A percentile compares a stretch with the other conserved stretches of the same genome.
Evolutionary conservation across 1,140 invertebrate species (phyloP).

Genomic region (Drosophila sproati): DNA sequence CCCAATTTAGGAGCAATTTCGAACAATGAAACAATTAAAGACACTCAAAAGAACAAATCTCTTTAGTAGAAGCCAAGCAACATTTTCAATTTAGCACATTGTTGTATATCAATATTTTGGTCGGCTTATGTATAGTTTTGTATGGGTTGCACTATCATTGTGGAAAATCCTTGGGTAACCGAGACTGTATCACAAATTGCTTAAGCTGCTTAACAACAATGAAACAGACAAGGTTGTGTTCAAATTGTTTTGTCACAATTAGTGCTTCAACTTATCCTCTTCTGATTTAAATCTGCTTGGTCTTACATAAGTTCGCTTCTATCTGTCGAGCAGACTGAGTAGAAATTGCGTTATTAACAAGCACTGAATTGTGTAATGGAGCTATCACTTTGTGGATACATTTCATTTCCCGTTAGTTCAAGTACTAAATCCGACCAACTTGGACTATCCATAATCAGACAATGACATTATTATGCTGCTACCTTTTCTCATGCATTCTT

Average conservation of each 20-base stretch:
- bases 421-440: not conserved
- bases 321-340: not conserved
- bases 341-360: not conserved
- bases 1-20: not conserved
- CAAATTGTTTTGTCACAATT: no score
- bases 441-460: conserved; percentile 22
- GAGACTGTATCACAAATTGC: no score
- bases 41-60: not conserved
- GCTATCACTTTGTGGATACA: conserved; percentile 7
- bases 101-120: not conserved
- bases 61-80: not conserved
- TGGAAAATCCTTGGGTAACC: no score
- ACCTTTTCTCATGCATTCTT: not conserved
- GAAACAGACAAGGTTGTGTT: not conserved
- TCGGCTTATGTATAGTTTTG: no score
- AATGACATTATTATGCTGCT: conserved; percentile 42
- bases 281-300: no score
- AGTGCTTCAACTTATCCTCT: no score
- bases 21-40: conserved; percentile 21
- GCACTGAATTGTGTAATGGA: conserved; percentile 15
- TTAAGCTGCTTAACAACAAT: not conserved
- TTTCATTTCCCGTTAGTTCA: not conserved
- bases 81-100: not conserved
- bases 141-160: no score
- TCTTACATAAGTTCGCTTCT: not conserved